Evolutionary conservation across 1,140 invertebrate species (phyloP).

Genomic region (Rhynchophorus ferrugineus): DNA sequence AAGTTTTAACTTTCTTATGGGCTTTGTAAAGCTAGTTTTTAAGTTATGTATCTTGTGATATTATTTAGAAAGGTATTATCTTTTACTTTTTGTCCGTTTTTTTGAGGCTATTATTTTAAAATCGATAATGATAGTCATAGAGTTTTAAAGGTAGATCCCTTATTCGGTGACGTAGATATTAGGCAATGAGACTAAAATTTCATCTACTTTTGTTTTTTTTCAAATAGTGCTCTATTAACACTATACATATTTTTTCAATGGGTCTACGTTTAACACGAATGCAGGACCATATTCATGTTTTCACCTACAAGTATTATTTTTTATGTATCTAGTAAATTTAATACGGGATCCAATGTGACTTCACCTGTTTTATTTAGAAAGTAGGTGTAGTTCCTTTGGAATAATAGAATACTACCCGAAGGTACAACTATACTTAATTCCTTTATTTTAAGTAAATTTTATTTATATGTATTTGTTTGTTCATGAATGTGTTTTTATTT

Average conservation of each 20-base stretch:
- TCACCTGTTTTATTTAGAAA: neutral
- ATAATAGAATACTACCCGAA: neutral
- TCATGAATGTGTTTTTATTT: conserved; percentile 22
- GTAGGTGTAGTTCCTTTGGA: neutral
- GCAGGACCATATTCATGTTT: conserved; percentile 12
- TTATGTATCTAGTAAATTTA: conserved; percentile 7
- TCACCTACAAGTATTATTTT: conserved; percentile 20
- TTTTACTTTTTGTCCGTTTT: conserved; percentile 21
- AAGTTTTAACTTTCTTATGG: conserved; percentile 21
- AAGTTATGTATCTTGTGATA: conserved; percentile 27
- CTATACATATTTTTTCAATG: too few species aligned
- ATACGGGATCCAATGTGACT: neutral
- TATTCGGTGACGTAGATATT: too few species aligned
- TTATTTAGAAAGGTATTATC: conserved; percentile 28
- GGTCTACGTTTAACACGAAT: conserved; percentile 17
- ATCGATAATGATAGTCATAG: conserved; percentile 11
- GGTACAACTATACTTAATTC: conserved; percentile 21
- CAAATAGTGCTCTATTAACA: too few species aligned
- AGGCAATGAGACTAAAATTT: too few species aligned
- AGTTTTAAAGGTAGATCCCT: conserved; percentile 16
- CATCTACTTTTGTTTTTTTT: too few species aligned
- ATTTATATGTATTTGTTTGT: conserved; percentile 5
- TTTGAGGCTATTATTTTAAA: conserved; percentile 6
- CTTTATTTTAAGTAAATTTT: conserved; percentile 15
- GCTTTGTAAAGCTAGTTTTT: conserved; percentile 7